Conservation (phyloP, 2,888 invertebrate genomes). For the Pandemis corylana region DNA sequence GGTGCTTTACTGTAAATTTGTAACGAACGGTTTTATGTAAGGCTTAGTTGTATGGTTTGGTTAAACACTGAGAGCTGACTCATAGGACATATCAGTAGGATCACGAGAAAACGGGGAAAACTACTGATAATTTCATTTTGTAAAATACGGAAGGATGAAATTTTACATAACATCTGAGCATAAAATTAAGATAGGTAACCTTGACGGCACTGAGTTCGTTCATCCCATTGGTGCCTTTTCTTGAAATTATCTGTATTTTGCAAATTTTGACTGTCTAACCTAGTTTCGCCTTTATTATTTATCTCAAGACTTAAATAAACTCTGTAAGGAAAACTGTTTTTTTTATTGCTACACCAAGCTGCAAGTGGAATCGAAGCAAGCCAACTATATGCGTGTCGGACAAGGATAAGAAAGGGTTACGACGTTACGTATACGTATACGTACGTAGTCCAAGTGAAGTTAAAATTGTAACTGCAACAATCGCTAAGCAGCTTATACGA, state of each 20-base stretch:
- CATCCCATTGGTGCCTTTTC: not conserved
- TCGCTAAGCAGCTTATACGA: too few species aligned
- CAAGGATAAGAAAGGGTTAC: too few species aligned
- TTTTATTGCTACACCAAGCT: not conserved
- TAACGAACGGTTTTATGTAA: not conserved
- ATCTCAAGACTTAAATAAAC: not conserved
- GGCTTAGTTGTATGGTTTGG: not conserved
- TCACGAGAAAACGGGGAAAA: not conserved
- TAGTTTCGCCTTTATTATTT: not conserved
- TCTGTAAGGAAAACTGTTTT: not conserved
- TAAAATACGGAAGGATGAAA: not conserved
- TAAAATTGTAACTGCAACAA: too few species aligned
- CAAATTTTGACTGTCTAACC: not conserved
- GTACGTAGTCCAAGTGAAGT: too few species aligned
- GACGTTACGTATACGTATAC: too few species aligned
- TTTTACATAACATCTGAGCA: not conserved
- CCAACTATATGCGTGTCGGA: too few species aligned
- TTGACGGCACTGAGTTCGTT: not conserved
- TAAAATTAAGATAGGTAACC: not conserved
- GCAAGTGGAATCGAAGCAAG: too few species aligned
- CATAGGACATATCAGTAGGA: not conserved
- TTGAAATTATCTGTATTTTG: not conserved
- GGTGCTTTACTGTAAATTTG: not conserved
- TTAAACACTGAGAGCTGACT: not conserved
- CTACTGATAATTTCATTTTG: not conserved